Conservation (phyloP, 2,113 vertebrate species). For the Perca fluviatilis region DNA sequence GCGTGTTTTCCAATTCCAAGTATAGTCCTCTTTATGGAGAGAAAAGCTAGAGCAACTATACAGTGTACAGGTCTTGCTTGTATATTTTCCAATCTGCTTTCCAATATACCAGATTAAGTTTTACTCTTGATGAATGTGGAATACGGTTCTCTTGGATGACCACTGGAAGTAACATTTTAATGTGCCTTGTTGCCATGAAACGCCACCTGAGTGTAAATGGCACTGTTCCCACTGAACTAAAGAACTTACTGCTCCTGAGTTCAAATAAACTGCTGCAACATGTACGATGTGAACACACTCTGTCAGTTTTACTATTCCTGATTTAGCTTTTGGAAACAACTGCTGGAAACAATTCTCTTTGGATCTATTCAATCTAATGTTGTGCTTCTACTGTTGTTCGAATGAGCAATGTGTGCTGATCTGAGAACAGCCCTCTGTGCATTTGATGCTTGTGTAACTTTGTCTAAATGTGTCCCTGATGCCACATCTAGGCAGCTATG, state of each 20-base stretch:
- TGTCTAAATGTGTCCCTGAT: slow-evolving; percentile 6
- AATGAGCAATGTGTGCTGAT: background rate
- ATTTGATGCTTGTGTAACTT: slow-evolving; percentile 24
- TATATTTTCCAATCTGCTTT: no score
- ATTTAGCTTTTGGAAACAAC: background rate
- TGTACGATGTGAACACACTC: background rate
- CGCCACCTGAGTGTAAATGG: background rate
- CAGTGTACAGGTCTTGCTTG: no score
- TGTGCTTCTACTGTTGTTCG: background rate
- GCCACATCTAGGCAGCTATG: slow-evolving; percentile 3
- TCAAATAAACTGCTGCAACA: background rate
- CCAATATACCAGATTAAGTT: background rate
- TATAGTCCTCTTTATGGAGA: no score
- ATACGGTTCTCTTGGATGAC: background rate
- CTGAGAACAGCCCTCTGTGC: background rate
- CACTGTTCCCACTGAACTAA: background rate
- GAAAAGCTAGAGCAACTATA: no score
- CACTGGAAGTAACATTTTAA: background rate
- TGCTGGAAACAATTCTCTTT: background rate
- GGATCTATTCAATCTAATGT: background rate
- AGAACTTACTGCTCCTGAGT: background rate
- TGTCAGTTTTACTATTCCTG: background rate
- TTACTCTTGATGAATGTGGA: slow-evolving; percentile 13
- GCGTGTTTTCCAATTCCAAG: no score
- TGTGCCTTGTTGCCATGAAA: slow-evolving; percentile 8